phyloP scores from a whole-genome alignment of 2,888 invertebrate species.

The Chironomus riparius region DNA sequence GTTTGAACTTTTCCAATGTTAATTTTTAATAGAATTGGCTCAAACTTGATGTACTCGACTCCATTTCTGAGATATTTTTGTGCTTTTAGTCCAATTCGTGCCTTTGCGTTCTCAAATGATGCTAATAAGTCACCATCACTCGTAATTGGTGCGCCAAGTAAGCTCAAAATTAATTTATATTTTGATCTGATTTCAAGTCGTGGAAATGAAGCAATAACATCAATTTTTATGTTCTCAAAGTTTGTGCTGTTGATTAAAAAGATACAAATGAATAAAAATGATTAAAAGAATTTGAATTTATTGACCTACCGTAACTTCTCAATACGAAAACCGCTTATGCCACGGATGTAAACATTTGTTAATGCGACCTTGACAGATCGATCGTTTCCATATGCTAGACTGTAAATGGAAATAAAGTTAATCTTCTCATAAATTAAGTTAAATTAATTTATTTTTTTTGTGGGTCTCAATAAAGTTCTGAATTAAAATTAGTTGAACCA shows the following conservation, averaged over 20 bases:
- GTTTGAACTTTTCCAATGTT: neutral
- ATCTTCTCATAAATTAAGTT: no score
- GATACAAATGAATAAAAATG: neutral
- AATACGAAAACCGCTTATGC: neutral
- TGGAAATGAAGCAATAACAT: neutral
- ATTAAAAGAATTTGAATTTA: neutral
- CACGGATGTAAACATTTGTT: neutral
- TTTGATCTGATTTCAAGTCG: neutral
- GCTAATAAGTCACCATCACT: neutral
- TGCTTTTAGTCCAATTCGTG: neutral
- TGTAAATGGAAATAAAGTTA: neutral
- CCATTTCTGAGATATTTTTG: neutral
- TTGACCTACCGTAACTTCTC: neutral
- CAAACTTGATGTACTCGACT: neutral
- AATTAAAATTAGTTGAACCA: no score
- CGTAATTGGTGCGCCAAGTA: neutral
- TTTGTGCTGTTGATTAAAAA: neutral
- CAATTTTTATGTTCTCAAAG: neutral
- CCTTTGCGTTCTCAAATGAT: neutral
- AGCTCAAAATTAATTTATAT: neutral
- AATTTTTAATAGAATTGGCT: neutral
- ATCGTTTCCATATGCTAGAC: neutral
- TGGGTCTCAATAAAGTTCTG: no score
- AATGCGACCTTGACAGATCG: neutral
- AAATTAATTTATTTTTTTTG: no score